Evolutionary conservation across 2,113 vertebrate species (phyloP).

Genomic region (Rhadina sibilatrix): DNA sequence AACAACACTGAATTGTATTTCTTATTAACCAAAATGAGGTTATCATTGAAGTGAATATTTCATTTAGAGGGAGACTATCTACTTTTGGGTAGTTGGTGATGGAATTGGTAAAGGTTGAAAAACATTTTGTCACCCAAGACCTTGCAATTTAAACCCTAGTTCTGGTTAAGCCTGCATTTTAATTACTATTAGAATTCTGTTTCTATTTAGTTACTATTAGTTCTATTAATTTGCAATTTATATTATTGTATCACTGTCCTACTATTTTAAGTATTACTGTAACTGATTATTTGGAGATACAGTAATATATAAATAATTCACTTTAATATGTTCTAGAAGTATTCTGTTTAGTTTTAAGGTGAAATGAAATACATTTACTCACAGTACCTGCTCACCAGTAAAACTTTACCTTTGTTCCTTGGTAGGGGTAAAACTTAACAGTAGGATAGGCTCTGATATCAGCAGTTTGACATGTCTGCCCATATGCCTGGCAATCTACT

Average conservation of each 20-base stretch:
- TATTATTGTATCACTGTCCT: background rate
- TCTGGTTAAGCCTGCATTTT: background rate
- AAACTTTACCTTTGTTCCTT: slow-evolving; percentile 77
- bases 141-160: background rate
- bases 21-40: background rate
- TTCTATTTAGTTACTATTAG: background rate
- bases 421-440: slow-evolving; percentile 85
- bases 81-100: background rate
- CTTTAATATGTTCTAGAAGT: background rate
- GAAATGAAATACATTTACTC: background rate
- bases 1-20: background rate
- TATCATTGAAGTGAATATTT: background rate
- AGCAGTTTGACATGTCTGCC: slow-evolving; percentile 84
- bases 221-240: background rate
- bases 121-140: background rate
- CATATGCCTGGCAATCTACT: slow-evolving; percentile 90
- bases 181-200: background rate
- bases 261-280: background rate
- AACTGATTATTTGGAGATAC: background rate
- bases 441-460: slow-evolving; percentile 91
- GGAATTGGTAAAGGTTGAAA: background rate
- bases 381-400: background rate
- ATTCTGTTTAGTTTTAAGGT: background rate
- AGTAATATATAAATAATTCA: background rate
- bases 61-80: background rate